Evolutionary conservation across 2,797 vertebrate species (phyloP).

Genomic region (Pseudotriccus pelzelni): DNA sequence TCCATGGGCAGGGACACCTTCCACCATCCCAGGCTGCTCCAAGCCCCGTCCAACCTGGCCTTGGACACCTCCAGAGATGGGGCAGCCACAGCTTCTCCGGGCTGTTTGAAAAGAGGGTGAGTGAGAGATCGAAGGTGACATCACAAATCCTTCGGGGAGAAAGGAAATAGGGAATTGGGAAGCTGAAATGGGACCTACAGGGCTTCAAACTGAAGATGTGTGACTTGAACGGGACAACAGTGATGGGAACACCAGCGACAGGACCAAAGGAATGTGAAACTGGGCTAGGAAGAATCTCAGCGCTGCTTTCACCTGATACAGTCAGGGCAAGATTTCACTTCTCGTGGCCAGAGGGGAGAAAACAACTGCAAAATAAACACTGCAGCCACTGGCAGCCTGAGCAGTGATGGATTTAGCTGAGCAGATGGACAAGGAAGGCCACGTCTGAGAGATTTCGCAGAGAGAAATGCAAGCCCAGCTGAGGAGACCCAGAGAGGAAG

Average conservation of each 20-base stretch:
- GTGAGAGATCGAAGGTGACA: background rate
- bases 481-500: background rate
- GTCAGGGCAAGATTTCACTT: background rate
- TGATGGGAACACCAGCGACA: background rate
- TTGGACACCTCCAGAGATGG: background rate
- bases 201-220: background rate
- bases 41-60: rapidly evolving
- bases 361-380: rapidly evolving
- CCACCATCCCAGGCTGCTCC: rapidly evolving
- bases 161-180: background rate
- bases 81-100: background rate
- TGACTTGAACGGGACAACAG: rapidly evolving
- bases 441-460: background rate
- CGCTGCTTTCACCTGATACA: background rate
- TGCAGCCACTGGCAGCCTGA: background rate
- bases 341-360: background rate
- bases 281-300: background rate
- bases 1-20: background rate
- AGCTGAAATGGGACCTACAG: background rate
- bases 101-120: background rate
- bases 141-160: background rate
- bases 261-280: background rate
- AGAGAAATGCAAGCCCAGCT: background rate
- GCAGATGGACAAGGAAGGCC: background rate
- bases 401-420: background rate